Evolutionary conservation across 2,888 invertebrate genomes (phyloP), one percentile per base, ranked within the genome.

Genomic region (Cryptus viduatorius): DNA sequence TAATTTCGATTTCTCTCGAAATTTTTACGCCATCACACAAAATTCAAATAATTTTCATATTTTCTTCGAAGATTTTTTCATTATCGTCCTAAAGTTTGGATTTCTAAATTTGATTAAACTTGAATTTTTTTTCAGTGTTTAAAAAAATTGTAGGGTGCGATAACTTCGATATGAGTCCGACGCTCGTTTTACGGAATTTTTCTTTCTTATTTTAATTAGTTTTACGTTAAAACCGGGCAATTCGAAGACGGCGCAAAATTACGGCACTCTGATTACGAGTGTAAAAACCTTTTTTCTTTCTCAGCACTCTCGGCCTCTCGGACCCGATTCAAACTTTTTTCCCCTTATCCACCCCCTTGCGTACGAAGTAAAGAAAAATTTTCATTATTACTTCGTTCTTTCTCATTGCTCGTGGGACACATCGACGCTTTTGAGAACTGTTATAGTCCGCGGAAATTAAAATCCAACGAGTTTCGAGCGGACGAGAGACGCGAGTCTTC

Each of bases 191-290:
- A 90, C 89, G 89, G 86, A 88, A 89, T 90, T 91, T 89, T 86
- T 83, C 68, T 87, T 86, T 85, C 87, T 89, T 89, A 4, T 56
- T 24, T 89, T 90, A 90, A 91, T 90, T 91, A 89, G 88, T 87
- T 89, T 88, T 84, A 88, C 89, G 89, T 87, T 79, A 53, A 89
- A 89, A 90, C 82, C 86, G 85, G 87, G 84, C 87, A 86, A 85
- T 76, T 71, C 79, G 29, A 59, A 69, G 50, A 67, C 79, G 46
- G 71, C 71, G 77, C 44, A 31, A 73, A 83, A 77, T 67, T 44
- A 67, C 85, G 85, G 71, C 80, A 83, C 82, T 86, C 84, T 87
- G 86, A 80, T 84, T 71, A 72, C 16, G 48, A 87, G 84, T 86
- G 87, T 90, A 90, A 90, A 71, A 90, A 90, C 86, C 89, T 89